These are phyloP conservation scores for Drosophila putrida DNA, from an alignment of 2,888 invertebrate genomes.

Conservation along the genomic window DNA sequence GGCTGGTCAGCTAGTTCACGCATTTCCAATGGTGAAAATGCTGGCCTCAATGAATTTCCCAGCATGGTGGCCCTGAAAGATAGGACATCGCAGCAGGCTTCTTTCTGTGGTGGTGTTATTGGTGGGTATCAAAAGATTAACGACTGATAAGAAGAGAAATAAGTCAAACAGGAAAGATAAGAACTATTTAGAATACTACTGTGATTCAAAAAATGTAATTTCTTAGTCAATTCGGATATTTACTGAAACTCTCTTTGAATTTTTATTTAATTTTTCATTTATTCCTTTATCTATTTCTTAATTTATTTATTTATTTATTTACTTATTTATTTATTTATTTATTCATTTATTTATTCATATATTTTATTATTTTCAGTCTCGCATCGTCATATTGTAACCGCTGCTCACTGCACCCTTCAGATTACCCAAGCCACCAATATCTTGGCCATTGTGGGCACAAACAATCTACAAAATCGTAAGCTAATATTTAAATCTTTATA, in stretches of 20 bases:
- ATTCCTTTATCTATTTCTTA: too few species aligned
- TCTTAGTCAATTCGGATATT: too few species aligned
- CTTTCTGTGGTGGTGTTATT: constrained; percentile 86
- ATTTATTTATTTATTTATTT: too few species aligned
- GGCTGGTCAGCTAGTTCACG: constrained; percentile 84
- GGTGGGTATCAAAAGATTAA: constrained; percentile 66
- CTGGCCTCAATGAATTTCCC: constrained; percentile 87
- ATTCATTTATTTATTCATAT: too few species aligned
- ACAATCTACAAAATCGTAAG: constrained; percentile 85
- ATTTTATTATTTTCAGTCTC: constrained; percentile 60
- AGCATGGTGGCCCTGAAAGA: constrained; percentile 86
- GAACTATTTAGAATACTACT: background rate
- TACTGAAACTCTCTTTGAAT: too few species aligned
- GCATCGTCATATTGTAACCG: constrained; percentile 85
- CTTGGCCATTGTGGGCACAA: constrained; percentile 86
- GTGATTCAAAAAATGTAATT: too few species aligned
- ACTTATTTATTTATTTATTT: too few species aligned
- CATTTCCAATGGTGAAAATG: constrained; percentile 87
- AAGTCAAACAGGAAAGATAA: background rate
- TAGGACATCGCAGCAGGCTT: constrained; percentile 5
- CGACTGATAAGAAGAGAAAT: background rate
- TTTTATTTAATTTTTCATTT: too few species aligned
- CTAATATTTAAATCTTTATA: background rate
- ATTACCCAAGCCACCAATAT: constrained; percentile 59
- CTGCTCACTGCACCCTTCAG: constrained; percentile 86